Conservation (phyloP, 1,140 invertebrate species). For the Chironomus striatipennis region DNA sequence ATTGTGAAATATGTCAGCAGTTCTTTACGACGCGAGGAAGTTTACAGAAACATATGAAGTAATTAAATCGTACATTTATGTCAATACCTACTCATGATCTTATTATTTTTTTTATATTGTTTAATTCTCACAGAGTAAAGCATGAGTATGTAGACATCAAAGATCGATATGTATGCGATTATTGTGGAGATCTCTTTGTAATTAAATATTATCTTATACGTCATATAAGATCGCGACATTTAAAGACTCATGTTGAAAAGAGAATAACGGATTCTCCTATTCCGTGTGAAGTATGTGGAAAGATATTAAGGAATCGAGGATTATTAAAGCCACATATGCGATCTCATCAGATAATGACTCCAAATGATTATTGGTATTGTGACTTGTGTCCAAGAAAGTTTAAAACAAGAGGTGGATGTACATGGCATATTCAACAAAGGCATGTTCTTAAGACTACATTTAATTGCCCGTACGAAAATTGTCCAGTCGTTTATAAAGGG, state of each 20-base stretch:
- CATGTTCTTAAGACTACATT: not conserved
- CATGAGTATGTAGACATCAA: not conserved
- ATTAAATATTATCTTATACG: not conserved
- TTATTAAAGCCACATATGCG: not conserved
- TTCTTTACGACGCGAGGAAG: not conserved
- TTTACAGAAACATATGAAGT: not conserved
- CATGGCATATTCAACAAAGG: not conserved
- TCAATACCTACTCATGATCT: not conserved
- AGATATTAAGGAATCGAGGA: not conserved
- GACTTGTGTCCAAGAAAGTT: not conserved
- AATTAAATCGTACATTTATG: not conserved
- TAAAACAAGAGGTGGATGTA: not conserved
- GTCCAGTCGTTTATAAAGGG: not conserved
- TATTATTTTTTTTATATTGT: not conserved
- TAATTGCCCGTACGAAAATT: not conserved
- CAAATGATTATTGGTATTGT: slow-evolving; percentile 8
- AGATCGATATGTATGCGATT: not conserved
- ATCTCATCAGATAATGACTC: not conserved
- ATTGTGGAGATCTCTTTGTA: not conserved
- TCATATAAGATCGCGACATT: not conserved
- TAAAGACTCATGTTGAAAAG: not conserved
- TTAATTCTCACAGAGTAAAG: not conserved
- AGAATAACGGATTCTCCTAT: not conserved
- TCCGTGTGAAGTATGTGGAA: not conserved
- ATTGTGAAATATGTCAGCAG: not conserved